phyloP scores from a whole-genome alignment of 1,140 invertebrate genomes.

The Laupala kohalensis region DNA sequence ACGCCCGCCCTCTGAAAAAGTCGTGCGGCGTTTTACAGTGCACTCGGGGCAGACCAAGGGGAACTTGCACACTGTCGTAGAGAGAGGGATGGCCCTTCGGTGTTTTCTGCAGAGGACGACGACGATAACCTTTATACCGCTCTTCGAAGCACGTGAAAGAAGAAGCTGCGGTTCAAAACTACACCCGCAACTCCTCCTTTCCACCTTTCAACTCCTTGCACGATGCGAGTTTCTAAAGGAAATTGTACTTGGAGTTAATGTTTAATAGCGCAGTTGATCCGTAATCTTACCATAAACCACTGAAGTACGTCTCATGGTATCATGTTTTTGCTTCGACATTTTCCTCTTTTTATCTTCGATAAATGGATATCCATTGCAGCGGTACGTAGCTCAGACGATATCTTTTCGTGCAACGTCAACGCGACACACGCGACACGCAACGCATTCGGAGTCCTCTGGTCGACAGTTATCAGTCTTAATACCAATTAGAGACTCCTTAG shows the following conservation, averaged over 20 bases:
- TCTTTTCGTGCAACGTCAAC: too few species aligned
- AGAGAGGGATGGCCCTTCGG: background rate
- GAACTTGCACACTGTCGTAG: background rate
- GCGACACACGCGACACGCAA: background rate
- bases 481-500: background rate
- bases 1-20: background rate
- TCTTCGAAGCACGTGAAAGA: background rate
- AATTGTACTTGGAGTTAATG: too few species aligned
- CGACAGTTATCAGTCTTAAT: background rate
- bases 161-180: background rate
- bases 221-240: too few species aligned
- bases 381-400: too few species aligned
- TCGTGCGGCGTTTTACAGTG: background rate
- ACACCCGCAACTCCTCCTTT: background rate
- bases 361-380: too few species aligned
- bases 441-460: background rate
- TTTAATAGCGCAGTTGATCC: too few species aligned
- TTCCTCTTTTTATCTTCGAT: too few species aligned
- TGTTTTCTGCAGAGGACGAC: background rate
- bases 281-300: too few species aligned
- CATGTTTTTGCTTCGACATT: too few species aligned
- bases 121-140: background rate
- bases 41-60: background rate
- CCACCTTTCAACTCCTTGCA: too few species aligned
- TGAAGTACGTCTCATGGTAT: too few species aligned